Conservation (phyloP, 2,113 vertebrate genomes). For the Vireo altiloquus region DNA sequence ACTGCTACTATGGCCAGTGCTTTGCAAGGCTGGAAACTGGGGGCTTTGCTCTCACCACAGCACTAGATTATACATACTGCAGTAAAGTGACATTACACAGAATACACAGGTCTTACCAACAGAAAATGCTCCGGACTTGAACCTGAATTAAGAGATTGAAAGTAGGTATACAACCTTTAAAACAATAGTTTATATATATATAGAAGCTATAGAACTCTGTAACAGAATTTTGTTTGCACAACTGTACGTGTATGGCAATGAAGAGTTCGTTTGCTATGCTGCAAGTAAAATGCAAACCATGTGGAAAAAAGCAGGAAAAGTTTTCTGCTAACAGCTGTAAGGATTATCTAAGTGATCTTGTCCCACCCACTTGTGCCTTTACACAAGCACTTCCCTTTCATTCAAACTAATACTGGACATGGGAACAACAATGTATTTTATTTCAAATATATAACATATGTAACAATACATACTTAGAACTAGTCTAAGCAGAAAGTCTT, state of each 20-base stretch:
- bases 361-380: background rate
- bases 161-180: background rate
- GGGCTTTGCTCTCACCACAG: background rate
- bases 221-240: background rate
- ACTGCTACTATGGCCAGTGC: accelerated
- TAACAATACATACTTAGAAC: background rate
- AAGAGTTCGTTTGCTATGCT: background rate
- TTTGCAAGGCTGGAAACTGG: background rate
- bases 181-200: background rate
- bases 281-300: background rate
- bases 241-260: accelerated
- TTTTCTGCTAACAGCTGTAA: background rate
- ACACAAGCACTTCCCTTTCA: background rate
- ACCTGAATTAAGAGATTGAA: background rate
- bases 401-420: background rate
- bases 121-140: background rate
- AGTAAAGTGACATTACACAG: background rate
- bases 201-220: background rate
- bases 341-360: background rate
- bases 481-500: background rate
- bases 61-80: background rate
- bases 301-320: background rate
- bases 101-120: background rate
- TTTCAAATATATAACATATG: background rate
- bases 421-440: background rate